Conservation (phyloP, 2,797 vertebrate genomes). For the Alfaro cultratus region DNA sequence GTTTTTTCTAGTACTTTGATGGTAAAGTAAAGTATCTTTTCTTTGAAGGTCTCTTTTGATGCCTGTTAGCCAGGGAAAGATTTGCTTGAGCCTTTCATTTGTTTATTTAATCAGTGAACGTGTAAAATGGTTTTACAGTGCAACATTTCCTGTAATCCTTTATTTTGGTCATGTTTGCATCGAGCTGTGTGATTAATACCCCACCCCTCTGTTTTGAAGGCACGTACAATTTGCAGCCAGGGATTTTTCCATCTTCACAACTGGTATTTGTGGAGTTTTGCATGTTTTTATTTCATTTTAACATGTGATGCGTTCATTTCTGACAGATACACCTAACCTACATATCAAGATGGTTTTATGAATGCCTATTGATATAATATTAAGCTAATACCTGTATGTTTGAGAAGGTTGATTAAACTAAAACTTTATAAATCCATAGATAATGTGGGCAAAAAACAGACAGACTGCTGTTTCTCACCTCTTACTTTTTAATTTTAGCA, state of each 20-base stretch:
- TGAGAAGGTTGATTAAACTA: conserved; percentile 16
- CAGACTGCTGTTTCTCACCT: not conserved
- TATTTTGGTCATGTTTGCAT: conserved; percentile 1
- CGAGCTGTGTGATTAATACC: conserved; percentile 1
- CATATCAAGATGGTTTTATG: conserved; percentile 3
- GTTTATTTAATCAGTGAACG: not conserved
- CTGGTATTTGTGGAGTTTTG: conserved; percentile 42
- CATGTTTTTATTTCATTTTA: conserved; percentile 47
- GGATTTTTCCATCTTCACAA: not conserved
- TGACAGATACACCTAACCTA: conserved; percentile 7
- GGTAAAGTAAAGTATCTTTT: not conserved
- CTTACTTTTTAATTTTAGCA: not conserved
- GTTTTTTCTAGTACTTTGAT: not conserved
- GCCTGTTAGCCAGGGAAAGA: not conserved
- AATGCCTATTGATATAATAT: conserved; percentile 20
- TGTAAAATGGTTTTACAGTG: not conserved
- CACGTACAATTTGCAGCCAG: not conserved
- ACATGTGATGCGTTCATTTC: conserved; percentile 9
- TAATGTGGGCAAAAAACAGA: not conserved
- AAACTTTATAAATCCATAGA: not conserved
- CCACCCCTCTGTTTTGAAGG: conserved; percentile 5
- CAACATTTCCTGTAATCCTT: not conserved
- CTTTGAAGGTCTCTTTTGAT: conserved; percentile 10
- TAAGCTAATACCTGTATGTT: conserved; percentile 15
- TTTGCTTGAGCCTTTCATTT: not conserved